Conservation (phyloP, 2,113 vertebrate genomes). For the Sceloporus tristichus region DNA sequence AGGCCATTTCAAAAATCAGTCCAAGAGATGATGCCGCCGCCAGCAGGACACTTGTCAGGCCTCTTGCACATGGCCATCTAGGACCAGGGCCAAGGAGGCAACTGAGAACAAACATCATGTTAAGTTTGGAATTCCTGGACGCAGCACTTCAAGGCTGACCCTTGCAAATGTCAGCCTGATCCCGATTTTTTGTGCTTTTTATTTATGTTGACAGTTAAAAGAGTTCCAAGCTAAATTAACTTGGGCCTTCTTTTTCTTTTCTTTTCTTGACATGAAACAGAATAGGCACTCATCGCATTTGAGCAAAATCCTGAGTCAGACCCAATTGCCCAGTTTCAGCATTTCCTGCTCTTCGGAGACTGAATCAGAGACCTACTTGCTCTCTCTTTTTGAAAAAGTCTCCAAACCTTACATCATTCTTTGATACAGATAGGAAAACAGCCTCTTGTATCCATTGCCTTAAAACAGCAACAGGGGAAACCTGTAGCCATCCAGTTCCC, state of each 20-base stretch:
- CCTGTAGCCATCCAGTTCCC: too few species aligned
- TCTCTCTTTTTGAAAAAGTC: not conserved
- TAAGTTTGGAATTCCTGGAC: slow-evolving; percentile 64
- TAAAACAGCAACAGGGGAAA: too few species aligned
- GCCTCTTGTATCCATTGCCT: not conserved
- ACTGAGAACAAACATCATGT: slow-evolving; percentile 68
- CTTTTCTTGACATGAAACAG: not conserved
- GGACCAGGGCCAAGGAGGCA: slow-evolving; percentile 72
- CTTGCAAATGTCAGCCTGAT: slow-evolving; percentile 66
- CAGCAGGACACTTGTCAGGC: slow-evolving; percentile 68
- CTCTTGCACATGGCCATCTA: slow-evolving; percentile 72
- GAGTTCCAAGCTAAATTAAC: slow-evolving; percentile 47
- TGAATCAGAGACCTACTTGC: not conserved
- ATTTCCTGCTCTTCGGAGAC: accelerated
- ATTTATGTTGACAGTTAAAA: slow-evolving; percentile 51
- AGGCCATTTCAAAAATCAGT: too few species aligned
- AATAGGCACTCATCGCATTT: too few species aligned
- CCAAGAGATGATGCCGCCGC: slow-evolving; percentile 54
- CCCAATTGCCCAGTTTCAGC: too few species aligned
- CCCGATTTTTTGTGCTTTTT: slow-evolving; percentile 19
- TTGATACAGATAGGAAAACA: not conserved
- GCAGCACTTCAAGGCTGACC: slow-evolving; percentile 70
- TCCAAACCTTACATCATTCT: not conserved
- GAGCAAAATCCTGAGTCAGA: not conserved
- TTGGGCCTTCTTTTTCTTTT: not conserved